Base-by-base conservation (phyloP, 2,888 invertebrate genomes). In the Miltochrista miniata region DNA sequence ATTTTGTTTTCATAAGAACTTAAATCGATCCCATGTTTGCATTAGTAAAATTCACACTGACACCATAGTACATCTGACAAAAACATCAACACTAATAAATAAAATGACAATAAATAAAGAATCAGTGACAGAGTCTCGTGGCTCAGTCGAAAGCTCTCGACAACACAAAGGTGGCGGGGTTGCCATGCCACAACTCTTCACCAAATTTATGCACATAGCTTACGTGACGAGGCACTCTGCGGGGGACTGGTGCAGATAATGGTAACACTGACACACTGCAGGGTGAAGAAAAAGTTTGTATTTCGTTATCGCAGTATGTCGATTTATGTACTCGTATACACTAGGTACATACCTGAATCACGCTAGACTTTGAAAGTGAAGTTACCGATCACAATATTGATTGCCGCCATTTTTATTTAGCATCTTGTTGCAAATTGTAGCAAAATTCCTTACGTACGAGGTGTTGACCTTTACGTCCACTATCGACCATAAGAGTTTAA, bases 151-250 rank as follows among this genome's bases (percentile, higher is more conserved):
- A 72, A 70, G 69, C 71, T 51, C 77, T 79, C 65, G 67, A 69
- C 56, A 57, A 54, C 70, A 74, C 76, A 76, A 76, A 77, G 76
- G 76, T 74, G 74, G 62, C 61, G 55, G 74, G 70, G 68, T 65
- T 66, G 76, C 76, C 74, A 70, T 76, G 74, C 69, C 78, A 74
- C 77, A 74, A 75, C 81, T 76, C 84, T 85, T 66, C 62, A 72
- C 65, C 13, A 74, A 88, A 89, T 82, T 82, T 89, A 89, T 89
- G 88, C 87, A 87, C 88, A 88, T 88, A 87, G 82, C 76, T 87
- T 85, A 86, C 76, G 57, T 59, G 55, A 61, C 67, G 77, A 81
- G 76, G 72, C 78, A 74, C 83, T 83, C 64, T 72, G 73, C 72
- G 69, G 68, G 76, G 72, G 54, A 57, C 59, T 48, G 55, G 36